These are phyloP conservation scores for Drosophila sordidapex DNA, from an alignment of 2,888 invertebrate species.

Conservation along the genomic window DNA sequence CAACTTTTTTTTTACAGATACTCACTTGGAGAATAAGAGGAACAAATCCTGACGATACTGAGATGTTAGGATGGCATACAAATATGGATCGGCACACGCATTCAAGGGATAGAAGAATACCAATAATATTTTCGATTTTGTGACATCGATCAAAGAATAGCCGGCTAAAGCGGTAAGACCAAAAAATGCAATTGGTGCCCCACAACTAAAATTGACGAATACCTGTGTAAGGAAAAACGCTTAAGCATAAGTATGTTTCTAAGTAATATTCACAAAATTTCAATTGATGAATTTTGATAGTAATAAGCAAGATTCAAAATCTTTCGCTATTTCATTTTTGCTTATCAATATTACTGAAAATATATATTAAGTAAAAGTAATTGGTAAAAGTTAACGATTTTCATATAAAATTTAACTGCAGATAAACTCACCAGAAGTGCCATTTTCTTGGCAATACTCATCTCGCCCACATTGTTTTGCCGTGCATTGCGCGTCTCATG, in stretches of 20 bases:
- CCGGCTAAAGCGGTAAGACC: slow-evolving; percentile 94
- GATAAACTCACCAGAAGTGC: slow-evolving; percentile 89
- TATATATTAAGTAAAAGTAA: background rate
- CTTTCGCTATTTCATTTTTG: background rate
- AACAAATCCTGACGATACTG: slow-evolving; percentile 93
- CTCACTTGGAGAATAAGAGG: slow-evolving; percentile 88
- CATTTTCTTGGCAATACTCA: slow-evolving; percentile 95
- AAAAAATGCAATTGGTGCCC: slow-evolving; percentile 96
- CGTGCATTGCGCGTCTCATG: slow-evolving; percentile 88
- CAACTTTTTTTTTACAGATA: background rate
- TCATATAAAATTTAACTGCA: too few relatives aligned
- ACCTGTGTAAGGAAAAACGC: slow-evolving; percentile 75
- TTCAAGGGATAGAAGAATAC: slow-evolving; percentile 97
- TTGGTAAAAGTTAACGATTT: background rate
- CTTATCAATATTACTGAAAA: background rate
- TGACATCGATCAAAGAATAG: slow-evolving; percentile 92
- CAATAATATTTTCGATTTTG: slow-evolving; percentile 91
- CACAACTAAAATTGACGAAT: slow-evolving; percentile 93
- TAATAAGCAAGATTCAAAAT: background rate
- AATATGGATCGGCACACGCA: slow-evolving; percentile 96
- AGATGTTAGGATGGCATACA: slow-evolving; percentile 95
- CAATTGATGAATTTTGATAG: background rate
- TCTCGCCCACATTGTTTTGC: slow-evolving; percentile 86
- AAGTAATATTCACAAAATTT: background rate
- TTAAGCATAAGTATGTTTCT: background rate